These are phyloP conservation scores for Euplagia quadripunctaria DNA, from an alignment of 2,888 invertebrate genomes.

Conservation along the genomic window DNA sequence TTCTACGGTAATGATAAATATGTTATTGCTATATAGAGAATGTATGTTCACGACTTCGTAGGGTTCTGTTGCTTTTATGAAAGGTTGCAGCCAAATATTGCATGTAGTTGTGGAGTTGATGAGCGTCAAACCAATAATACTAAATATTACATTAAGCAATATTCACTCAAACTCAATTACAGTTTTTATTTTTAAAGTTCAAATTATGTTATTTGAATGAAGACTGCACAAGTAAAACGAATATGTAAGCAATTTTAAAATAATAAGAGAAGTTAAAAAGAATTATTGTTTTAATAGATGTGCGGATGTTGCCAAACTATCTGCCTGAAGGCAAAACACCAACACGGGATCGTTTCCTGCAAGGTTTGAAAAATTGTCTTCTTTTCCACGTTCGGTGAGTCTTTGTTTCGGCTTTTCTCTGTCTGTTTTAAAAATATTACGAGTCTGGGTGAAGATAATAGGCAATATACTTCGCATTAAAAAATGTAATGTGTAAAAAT, in stretches of 20 bases:
- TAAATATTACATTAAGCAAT: not conserved
- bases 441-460: no score
- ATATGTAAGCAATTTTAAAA: not conserved
- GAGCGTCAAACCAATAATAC: not conserved
- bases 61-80: constrained; percentile 27
- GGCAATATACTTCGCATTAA: no score
- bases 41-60: constrained; percentile 55
- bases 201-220: not conserved
- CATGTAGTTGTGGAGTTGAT: constrained; percentile 15
- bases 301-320: not conserved
- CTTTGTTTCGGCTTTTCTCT: not conserved
- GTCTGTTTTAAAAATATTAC: no score
- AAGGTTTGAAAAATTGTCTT: not conserved
- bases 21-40: constrained; percentile 40
- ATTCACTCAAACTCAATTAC: not conserved
- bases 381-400: not conserved
- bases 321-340: not conserved
- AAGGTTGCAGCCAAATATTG: constrained; percentile 36
- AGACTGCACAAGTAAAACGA: not conserved
- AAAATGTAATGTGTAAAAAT: no score
- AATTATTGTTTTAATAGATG: not conserved
- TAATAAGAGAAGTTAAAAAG: not conserved
- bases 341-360: not conserved
- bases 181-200: not conserved
- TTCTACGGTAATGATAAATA: constrained; percentile 48